phyloP scores from a whole-genome alignment of 2,888 invertebrate species.

The Drosophila bunnanda region DNA sequence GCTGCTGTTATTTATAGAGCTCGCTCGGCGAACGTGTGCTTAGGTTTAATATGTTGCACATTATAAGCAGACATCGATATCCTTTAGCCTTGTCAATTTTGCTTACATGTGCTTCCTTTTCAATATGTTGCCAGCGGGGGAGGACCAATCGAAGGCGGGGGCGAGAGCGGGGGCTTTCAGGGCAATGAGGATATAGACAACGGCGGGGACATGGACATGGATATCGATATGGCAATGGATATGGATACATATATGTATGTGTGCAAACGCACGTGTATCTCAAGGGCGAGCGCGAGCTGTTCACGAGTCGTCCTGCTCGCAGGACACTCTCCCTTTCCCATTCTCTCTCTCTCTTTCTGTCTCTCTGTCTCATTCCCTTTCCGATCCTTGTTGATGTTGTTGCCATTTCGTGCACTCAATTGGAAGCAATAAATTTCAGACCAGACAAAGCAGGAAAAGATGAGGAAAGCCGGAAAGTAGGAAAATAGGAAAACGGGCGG shows the following conservation, averaged over 20 bases:
- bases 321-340: neutral
- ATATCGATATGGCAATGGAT: conserved; percentile 9
- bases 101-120: conserved; percentile 81
- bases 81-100: conserved; percentile 82
- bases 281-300: conserved; percentile 77
- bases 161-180: conserved; percentile 20
- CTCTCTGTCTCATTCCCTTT: neutral
- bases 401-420: conserved; percentile 77
- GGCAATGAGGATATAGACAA: conserved; percentile 35
- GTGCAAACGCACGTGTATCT: conserved; percentile 73
- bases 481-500: conserved; percentile 10
- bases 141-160: conserved; percentile 8
- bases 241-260: conserved; percentile 35
- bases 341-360: neutral
- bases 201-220: conserved; percentile 20
- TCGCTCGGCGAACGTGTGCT: conserved; percentile 70
- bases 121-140: conserved; percentile 69
- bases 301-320: conserved; percentile 57
- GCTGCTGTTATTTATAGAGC: conserved; percentile 76
- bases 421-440: conserved; percentile 83
- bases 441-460: conserved; percentile 43
- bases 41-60: conserved; percentile 83
- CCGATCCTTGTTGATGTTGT: conserved; percentile 40
- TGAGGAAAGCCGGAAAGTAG: conserved; percentile 21
- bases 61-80: conserved; percentile 83